Evolutionary conservation across 2,113 vertebrate genomes (phyloP).

Genomic region (Pristiophorus japonicus): DNA sequence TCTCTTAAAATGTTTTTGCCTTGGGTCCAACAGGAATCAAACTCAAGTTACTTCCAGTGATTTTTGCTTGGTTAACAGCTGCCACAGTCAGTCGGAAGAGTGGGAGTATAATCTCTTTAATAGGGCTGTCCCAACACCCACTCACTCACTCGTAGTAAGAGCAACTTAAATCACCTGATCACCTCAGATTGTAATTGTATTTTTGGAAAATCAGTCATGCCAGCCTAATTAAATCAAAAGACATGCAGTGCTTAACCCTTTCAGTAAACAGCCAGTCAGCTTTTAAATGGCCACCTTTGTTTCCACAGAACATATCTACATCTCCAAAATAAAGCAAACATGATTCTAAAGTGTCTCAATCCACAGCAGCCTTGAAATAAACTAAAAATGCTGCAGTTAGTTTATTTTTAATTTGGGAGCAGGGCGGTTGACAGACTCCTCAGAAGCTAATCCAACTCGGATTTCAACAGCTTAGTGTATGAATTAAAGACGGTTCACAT

Average conservation of each 20-base stretch:
- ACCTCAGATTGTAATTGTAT: not conserved
- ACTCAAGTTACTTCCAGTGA: not conserved
- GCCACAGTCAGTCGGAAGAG: not conserved
- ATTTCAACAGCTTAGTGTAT: not conserved
- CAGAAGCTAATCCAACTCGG: not conserved
- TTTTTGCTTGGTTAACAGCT: not conserved
- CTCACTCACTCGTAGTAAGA: not conserved
- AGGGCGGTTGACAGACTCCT: not conserved
- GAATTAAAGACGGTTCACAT: not conserved
- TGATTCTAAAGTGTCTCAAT: not conserved
- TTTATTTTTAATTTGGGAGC: not conserved
- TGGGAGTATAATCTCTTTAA: not conserved
- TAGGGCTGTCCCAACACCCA: not conserved
- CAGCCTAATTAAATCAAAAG: not conserved
- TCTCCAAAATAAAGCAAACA: not conserved
- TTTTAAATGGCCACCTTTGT: not conserved
- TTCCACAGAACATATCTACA: not conserved
- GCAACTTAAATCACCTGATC: not conserved
- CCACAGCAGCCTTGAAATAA: not conserved
- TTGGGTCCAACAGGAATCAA: not conserved
- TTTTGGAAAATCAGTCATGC: not conserved
- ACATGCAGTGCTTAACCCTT: not conserved
- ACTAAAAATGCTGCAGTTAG: not conserved
- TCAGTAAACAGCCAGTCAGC: not conserved
- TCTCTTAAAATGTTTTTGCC: not conserved